Conservation (phyloP, 2,797 vertebrate genomes). For the Apodemus agrarius region DNA sequence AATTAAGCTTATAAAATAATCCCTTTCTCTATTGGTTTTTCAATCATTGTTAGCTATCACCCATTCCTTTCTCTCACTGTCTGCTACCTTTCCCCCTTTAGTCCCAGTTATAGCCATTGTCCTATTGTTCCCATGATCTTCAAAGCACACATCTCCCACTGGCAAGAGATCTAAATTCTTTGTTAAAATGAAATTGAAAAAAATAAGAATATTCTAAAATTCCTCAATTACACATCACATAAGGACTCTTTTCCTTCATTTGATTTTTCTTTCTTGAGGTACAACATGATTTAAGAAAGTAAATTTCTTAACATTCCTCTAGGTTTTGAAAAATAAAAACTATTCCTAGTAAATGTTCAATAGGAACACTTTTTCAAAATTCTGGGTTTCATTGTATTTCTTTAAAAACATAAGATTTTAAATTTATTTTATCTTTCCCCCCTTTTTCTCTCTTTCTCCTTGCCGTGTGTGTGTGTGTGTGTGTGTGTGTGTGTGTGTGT, state of each 20-base stretch:
- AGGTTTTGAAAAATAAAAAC: neutral
- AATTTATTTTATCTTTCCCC: neutral
- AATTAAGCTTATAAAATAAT: neutral
- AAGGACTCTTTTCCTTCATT: slow-evolving; percentile 1
- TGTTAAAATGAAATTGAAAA: slow-evolving; percentile 10
- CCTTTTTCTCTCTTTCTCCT: neutral
- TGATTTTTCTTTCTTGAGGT: neutral
- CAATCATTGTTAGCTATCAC: neutral
- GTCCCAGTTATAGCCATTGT: neutral
- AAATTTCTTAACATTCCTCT: neutral
- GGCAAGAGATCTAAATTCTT: neutral
- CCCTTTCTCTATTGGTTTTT: neutral
- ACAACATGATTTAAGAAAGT: neutral
- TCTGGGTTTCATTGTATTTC: neutral
- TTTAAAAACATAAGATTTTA: neutral
- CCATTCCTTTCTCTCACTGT: neutral
- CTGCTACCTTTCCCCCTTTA: neutral
- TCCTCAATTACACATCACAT: neutral
- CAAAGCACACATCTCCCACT: neutral
- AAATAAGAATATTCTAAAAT: neutral
- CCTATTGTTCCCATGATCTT: too few species aligned
- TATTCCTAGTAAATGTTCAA: neutral
- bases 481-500: neutral
- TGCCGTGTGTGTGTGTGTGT: neutral
- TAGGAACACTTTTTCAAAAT: neutral